A percentile compares a stretch with the other conserved stretches of the same genome.
phyloP scores from a whole-genome alignment of 1,140 invertebrate species.

The Diachasmimorpha longicaudata region DNA sequence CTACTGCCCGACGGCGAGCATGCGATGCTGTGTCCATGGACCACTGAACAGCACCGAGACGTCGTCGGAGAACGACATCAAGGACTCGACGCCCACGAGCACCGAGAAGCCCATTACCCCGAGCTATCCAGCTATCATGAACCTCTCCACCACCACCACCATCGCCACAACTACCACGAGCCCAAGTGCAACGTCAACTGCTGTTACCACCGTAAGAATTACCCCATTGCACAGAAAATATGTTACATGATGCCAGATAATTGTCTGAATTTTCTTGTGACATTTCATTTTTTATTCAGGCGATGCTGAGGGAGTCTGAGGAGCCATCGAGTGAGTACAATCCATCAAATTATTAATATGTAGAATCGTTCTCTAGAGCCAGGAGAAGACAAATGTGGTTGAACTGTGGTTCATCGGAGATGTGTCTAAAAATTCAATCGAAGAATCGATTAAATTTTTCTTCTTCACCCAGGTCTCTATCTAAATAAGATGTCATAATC shows the following conservation, averaged over 20 bases:
- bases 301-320: too few species aligned
- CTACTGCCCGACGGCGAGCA: conserved; percentile 75
- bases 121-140: conserved; percentile 19
- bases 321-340: background rate
- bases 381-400: too few species aligned
- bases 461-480: too few species aligned
- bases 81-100: conserved; percentile 44
- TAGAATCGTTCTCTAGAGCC: too few species aligned
- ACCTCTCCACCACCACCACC: conserved; percentile 31
- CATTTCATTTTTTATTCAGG: background rate
- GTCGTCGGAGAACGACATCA: conserved; percentile 37
- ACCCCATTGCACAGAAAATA: background rate
- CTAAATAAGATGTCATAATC: too few species aligned
- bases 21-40: conserved; percentile 83
- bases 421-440: too few species aligned
- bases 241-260: background rate
- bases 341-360: too few species aligned
- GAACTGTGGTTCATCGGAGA: too few species aligned
- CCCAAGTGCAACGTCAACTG: background rate
- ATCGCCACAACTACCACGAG: conserved; percentile 25
- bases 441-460: too few species aligned
- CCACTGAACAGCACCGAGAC: conserved; percentile 56
- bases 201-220: background rate
- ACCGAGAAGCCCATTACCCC: conserved; percentile 32
- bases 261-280: background rate